A percentile compares a stretch with the other conserved stretches of the same genome.
Evolutionary conservation across 1,140 invertebrate genomes (phyloP).

Genomic region (Ips typographus): DNA sequence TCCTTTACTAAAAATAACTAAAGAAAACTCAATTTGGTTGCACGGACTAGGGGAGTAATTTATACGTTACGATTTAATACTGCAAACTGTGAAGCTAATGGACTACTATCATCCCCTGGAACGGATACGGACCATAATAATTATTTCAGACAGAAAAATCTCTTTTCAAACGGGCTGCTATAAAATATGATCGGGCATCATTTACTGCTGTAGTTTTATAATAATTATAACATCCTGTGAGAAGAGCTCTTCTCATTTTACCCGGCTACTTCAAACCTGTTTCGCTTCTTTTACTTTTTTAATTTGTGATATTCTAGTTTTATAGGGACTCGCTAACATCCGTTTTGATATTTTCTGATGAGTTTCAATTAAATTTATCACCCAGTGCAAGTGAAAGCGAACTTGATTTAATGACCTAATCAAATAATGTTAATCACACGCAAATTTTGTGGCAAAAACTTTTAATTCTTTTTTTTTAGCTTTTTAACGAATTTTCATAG

Average conservation of each 20-base stretch:
- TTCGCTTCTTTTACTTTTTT: neutral
- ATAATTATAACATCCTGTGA: conserved; percentile 8
- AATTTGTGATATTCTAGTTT: neutral
- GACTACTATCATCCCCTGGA: neutral
- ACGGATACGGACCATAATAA: neutral
- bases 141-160: neutral
- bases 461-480: no score
- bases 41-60: neutral
- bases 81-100: neutral
- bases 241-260: neutral
- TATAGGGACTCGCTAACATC: no score
- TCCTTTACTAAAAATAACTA: neutral
- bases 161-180: neutral
- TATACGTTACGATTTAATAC: neutral
- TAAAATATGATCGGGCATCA: neutral
- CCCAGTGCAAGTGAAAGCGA: no score
- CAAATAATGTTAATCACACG: no score
- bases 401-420: no score
- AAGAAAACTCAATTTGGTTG: neutral
- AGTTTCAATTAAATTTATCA: no score
- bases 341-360: no score
- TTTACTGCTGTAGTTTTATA: neutral
- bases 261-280: neutral
- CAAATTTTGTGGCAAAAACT: no score
- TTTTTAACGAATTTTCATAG: no score